These are phyloP conservation scores for Ormyrus labotus DNA, from an alignment of 2,888 invertebrate genomes.

Conservation along the genomic window DNA sequence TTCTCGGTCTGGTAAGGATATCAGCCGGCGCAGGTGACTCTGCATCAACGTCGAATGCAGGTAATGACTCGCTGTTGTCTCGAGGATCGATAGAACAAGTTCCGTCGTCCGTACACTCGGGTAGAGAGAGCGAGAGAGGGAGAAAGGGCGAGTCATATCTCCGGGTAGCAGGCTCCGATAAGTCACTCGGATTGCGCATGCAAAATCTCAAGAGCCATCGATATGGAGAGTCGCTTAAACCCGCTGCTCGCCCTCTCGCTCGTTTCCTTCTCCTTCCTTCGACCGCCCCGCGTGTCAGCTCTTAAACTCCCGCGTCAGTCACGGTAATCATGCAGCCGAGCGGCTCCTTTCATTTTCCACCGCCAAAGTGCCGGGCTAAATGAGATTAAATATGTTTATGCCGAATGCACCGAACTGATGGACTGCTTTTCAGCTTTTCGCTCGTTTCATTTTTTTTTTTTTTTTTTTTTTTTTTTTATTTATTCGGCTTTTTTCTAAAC, in stretches of 20 bases:
- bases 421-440: too few species aligned
- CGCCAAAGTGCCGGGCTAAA: too few species aligned
- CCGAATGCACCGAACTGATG: too few species aligned
- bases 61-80: constrained; percentile 67
- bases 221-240: too few species aligned
- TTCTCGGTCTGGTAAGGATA: constrained; percentile 5
- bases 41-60: constrained; percentile 63
- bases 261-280: not conserved
- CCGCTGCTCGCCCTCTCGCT: constrained; percentile 6
- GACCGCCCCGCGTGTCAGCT: constrained; percentile 19
- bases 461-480: too few species aligned
- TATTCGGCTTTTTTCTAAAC: too few species aligned
- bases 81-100: constrained; percentile 58
- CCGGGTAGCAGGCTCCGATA: constrained; percentile 62
- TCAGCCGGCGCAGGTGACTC: not conserved
- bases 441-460: too few species aligned
- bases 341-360: too few species aligned
- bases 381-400: too few species aligned
- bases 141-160: constrained; percentile 23
- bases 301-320: not conserved
- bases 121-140: not conserved
- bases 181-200: constrained; percentile 60
- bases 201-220: constrained; percentile 30
- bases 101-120: constrained; percentile 3
- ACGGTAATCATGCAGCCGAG: too few species aligned